Percentiles rank a stretch among this genome's conserved stretches.
Conservation (phyloP, 2,113 vertebrate genomes). For the Numida meleagris region DNA sequence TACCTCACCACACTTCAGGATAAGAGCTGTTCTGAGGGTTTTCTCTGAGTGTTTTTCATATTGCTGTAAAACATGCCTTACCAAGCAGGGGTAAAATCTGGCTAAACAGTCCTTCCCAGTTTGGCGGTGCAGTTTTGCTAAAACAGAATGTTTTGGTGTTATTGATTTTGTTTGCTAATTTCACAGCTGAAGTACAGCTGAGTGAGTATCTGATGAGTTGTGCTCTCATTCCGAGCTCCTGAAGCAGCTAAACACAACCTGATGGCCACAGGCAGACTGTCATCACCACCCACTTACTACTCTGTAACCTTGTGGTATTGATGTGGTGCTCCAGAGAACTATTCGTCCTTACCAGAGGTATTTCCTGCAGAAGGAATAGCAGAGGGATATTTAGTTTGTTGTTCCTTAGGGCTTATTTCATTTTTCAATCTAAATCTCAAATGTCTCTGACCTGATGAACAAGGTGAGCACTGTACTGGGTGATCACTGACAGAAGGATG, state of each 20-base stretch:
- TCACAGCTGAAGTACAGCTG: background rate
- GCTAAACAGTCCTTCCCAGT: background rate
- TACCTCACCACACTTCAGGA: background rate
- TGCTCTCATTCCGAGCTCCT: background rate
- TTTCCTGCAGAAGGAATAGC: background rate
- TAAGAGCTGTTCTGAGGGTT: background rate
- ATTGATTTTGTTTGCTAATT: constrained; percentile 14
- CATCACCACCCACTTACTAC: background rate
- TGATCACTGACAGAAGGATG: background rate
- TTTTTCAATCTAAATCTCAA: background rate
- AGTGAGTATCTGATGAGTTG: background rate
- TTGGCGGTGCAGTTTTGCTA: background rate
- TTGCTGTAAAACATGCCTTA: background rate
- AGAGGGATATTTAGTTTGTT: background rate
- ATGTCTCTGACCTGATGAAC: background rate
- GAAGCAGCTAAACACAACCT: background rate
- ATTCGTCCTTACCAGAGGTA: background rate
- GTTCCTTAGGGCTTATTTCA: background rate
- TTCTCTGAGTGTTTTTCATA: background rate
- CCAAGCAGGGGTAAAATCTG: background rate
- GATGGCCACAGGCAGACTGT: background rate
- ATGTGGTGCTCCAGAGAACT: background rate
- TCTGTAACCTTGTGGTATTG: background rate
- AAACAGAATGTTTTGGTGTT: background rate
- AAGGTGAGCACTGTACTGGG: rapidly evolving